Conservation (phyloP, 1,140 invertebrate genomes). For the Drosophila willistoni region DNA sequence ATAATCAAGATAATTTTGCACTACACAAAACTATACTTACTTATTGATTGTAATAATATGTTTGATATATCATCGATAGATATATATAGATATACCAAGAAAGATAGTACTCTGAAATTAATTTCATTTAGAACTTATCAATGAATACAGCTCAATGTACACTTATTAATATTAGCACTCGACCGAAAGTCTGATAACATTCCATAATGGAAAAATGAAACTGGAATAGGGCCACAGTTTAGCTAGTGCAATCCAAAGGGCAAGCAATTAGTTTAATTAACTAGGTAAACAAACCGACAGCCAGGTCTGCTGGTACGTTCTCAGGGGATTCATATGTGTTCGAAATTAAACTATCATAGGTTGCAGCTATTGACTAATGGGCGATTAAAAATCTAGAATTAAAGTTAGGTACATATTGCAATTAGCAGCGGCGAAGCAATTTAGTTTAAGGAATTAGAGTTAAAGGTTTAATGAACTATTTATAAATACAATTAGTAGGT, state of each 20-base stretch:
- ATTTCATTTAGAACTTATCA: slow-evolving; percentile 8
- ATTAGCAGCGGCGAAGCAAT: neutral
- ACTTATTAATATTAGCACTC: neutral
- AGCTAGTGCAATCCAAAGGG: neutral
- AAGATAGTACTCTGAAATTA: neutral
- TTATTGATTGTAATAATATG: neutral
- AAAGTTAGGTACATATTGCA: neutral
- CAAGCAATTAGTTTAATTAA: slow-evolving; percentile 10
- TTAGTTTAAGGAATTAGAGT: neutral
- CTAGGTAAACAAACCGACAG: neutral
- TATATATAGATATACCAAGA: neutral
- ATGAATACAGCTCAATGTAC: neutral
- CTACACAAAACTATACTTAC: neutral
- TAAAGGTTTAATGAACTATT: slow-evolving; percentile 2
- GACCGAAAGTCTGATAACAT: neutral
- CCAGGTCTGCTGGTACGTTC: neutral
- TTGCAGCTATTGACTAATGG: neutral
- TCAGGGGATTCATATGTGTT: neutral
- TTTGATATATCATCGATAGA: neutral
- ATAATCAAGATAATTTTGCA: slow-evolving; percentile 3
- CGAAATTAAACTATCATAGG: neutral
- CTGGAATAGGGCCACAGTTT: neutral
- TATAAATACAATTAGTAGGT: neutral
- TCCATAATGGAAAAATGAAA: neutral
- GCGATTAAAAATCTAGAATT: neutral